phyloP scores from a whole-genome alignment of 64 coral and sea anemone genomes.

The Astreopora myriophthalma region DNA sequence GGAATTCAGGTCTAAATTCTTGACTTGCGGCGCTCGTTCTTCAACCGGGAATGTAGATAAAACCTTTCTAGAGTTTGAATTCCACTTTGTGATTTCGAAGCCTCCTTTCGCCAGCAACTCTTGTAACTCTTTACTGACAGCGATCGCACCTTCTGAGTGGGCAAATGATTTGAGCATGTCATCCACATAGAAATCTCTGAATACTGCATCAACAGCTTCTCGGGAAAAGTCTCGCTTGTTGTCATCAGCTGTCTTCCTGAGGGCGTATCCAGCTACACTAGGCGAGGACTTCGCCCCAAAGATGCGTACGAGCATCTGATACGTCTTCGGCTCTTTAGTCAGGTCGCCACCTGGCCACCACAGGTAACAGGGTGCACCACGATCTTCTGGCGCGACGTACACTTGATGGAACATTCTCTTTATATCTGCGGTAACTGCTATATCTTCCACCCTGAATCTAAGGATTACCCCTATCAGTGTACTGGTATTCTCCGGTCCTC shows the following conservation, averaged over 20 bases:
- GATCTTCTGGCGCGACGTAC: conserved; percentile 23
- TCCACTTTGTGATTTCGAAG: conserved; percentile 53
- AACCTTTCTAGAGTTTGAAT: no score
- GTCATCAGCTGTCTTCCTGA: no score
- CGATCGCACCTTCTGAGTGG: not conserved
- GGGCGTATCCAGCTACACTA: no score
- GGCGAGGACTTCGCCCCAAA: conserved; percentile 42
- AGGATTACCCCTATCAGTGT: conserved; percentile 44
- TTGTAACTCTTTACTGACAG: not conserved
- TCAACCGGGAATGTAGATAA: not conserved
- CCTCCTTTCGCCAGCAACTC: conserved; percentile 5
- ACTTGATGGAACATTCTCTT: conserved; percentile 62
- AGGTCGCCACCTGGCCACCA: conserved; percentile 44
- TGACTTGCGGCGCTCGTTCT: conserved; percentile 39
- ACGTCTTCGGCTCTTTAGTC: conserved; percentile 12
- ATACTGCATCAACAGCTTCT: conserved; percentile 18
- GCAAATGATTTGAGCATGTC: conserved; percentile 66
- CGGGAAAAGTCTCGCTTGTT: no score
- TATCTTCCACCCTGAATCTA: conserved; percentile 18
- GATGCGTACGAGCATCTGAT: conserved; percentile 59
- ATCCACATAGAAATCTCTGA: conserved; percentile 77
- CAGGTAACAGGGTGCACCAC: conserved; percentile 44
- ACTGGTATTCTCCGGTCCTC: conserved; percentile 57
- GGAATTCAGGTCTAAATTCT: conserved; percentile 54
- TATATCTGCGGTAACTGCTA: conserved; percentile 24